Evolutionary conservation across 2,888 invertebrate genomes (phyloP).

Genomic region (Pyrochroa serraticornis): DNA sequence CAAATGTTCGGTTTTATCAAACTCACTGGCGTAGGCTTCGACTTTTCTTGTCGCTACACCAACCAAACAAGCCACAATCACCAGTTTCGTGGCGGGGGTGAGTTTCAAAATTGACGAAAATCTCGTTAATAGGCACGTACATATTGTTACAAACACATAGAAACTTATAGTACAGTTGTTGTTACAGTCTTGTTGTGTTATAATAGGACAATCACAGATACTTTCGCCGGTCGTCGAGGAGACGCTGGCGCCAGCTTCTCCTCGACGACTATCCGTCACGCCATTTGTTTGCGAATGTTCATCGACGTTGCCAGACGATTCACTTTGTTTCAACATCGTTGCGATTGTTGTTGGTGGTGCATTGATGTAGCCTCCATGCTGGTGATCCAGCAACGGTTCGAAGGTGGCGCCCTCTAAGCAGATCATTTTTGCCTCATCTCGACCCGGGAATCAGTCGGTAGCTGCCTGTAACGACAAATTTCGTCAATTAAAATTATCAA

Average conservation of each 20-base stretch:
- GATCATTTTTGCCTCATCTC: too few species aligned
- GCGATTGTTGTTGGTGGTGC: too few species aligned
- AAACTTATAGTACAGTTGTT: slow-evolving; percentile 40
- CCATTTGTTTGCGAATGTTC: not conserved
- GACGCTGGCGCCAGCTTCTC: slow-evolving; percentile 3
- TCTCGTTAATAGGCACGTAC: slow-evolving; percentile 53
- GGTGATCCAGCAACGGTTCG: too few species aligned
- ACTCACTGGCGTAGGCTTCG: slow-evolving; percentile 50
- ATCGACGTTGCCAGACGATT: slow-evolving; percentile 1
- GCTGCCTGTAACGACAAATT: too few species aligned
- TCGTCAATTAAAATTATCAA: too few species aligned
- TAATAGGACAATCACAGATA: slow-evolving; percentile 46
- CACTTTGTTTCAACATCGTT: too few species aligned
- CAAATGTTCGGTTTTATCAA: slow-evolving; percentile 57
- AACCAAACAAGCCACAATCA: too few species aligned
- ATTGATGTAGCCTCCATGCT: too few species aligned
- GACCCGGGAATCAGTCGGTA: too few species aligned
- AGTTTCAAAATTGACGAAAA: slow-evolving; percentile 40
- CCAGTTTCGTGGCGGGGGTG: slow-evolving; percentile 7
- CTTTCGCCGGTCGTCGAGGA: slow-evolving; percentile 24
- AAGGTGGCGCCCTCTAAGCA: too few species aligned
- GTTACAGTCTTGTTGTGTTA: slow-evolving; percentile 37
- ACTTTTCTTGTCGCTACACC: not conserved
- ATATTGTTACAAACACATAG: slow-evolving; percentile 48
- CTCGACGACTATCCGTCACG: not conserved